These are phyloP conservation scores for Drosophila nr. perissopoda DNA, from an alignment of 2,888 invertebrate genomes.

Conservation along the genomic window DNA sequence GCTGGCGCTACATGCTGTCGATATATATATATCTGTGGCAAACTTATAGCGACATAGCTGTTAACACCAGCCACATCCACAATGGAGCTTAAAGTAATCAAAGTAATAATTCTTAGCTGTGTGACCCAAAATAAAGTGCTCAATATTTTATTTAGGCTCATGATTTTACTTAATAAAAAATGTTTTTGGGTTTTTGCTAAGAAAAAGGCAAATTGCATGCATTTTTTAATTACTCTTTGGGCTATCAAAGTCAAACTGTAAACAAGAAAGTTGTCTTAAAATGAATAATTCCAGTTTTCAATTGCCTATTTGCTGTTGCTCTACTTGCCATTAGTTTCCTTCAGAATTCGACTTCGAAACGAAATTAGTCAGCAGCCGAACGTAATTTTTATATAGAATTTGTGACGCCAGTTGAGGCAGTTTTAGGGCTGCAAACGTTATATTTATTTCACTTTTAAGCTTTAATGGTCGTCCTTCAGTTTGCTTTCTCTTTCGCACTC, in stretches of 20 bases:
- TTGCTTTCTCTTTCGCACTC: neutral
- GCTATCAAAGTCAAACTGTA: neutral
- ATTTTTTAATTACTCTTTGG: neutral
- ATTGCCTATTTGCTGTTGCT: conserved; percentile 21
- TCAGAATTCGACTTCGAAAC: neutral
- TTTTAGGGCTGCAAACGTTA: conserved; percentile 49
- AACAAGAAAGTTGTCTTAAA: neutral
- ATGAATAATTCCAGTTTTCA: conserved; percentile 10
- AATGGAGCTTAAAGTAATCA: neutral
- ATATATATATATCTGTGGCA: neutral
- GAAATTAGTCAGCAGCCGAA: conserved; percentile 35
- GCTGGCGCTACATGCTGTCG: neutral
- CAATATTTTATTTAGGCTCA: neutral
- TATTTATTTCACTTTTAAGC: conserved; percentile 48
- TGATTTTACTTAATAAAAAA: neutral
- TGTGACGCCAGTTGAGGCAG: conserved; percentile 48
- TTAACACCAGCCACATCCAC: neutral
- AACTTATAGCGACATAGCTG: neutral
- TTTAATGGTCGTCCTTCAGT: conserved; percentile 35
- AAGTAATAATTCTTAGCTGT: neutral
- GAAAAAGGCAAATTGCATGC: neutral
- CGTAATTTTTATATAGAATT: conserved; percentile 37
- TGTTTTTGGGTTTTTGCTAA: neutral
- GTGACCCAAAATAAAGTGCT: neutral
- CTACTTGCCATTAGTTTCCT: neutral